Conservation (phyloP, 64 coral and sea anemone species). For the Montipora cactus region DNA sequence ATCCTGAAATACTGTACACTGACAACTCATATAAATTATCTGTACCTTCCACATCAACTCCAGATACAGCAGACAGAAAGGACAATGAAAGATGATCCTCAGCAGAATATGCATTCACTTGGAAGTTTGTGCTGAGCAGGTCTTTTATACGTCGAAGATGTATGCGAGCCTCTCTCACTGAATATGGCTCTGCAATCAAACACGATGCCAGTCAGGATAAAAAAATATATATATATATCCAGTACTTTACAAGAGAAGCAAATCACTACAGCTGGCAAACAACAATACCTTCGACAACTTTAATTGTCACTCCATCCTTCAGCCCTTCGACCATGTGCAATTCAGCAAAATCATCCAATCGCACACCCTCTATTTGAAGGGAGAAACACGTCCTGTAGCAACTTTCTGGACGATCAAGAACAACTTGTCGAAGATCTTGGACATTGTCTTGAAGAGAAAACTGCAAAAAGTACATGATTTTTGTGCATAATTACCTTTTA, state of each 20-base stretch:
- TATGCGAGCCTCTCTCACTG: slow-evolving; percentile 96
- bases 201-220: background rate
- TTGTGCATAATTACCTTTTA: background rate
- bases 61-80: slow-evolving; percentile 86
- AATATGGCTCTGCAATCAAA: slow-evolving; percentile 88
- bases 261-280: no score
- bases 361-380: slow-evolving; percentile 87
- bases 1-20: no score
- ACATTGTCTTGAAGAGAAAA: slow-evolving; percentile 89
- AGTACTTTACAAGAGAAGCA: no score
- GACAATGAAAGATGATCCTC: slow-evolving; percentile 93
- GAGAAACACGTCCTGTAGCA: slow-evolving; percentile 95
- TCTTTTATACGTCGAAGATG: slow-evolving; percentile 93
- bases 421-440: slow-evolving; percentile 92
- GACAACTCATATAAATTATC: background rate
- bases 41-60: slow-evolving; percentile 95
- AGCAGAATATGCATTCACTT: slow-evolving; percentile 85
- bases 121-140: slow-evolving; percentile 88
- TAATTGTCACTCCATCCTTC: slow-evolving; percentile 81
- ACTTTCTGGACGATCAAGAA: slow-evolving; percentile 96
- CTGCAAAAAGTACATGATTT: background rate
- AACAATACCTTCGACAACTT: slow-evolving; percentile 93
- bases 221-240: no score
- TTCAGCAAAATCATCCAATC: slow-evolving; percentile 97
- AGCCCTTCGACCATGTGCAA: slow-evolving; percentile 88